These are phyloP conservation scores for Microctonus brassicae DNA, from an alignment of 2,888 invertebrate genomes.

Conservation along the genomic window DNA sequence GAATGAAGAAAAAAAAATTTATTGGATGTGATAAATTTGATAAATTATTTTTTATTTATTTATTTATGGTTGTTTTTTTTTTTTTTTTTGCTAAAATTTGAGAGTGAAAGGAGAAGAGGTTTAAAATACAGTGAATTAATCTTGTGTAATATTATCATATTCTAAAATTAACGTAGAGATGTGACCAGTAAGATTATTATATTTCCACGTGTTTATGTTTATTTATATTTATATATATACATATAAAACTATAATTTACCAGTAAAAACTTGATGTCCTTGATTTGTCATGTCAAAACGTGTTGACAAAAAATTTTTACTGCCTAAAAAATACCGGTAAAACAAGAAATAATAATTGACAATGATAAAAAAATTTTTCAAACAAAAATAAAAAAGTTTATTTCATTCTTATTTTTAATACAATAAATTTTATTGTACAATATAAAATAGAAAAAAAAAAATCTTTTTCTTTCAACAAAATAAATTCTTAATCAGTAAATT, in stretches of 20 bases:
- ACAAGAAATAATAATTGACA: background rate
- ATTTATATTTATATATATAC: too few relatives aligned
- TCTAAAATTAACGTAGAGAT: background rate
- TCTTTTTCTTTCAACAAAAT: too few relatives aligned
- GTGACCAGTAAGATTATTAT: background rate
- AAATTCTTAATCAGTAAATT: too few relatives aligned
- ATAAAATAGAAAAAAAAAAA: background rate
- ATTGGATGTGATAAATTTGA: background rate
- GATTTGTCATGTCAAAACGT: background rate
- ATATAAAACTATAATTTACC: too few relatives aligned
- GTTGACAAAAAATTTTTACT: background rate
- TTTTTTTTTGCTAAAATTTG: background rate
- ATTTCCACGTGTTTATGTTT: too few relatives aligned
- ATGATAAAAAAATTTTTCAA: background rate
- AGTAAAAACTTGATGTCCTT: conserved; percentile 21
- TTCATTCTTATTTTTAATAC: background rate
- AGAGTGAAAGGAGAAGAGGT: background rate
- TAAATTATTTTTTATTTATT: background rate
- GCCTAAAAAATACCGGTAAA: too few relatives aligned
- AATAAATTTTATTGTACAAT: conserved; percentile 12
- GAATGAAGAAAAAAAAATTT: background rate
- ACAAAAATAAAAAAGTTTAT: background rate
- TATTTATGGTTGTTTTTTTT: background rate
- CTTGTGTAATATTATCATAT: background rate
- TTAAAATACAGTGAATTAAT: background rate